Evolutionary conservation across 2,113 vertebrate species (phyloP), one percentile per base, ranked within the genome.

Genomic region (Megaceryle torquata): DNA sequence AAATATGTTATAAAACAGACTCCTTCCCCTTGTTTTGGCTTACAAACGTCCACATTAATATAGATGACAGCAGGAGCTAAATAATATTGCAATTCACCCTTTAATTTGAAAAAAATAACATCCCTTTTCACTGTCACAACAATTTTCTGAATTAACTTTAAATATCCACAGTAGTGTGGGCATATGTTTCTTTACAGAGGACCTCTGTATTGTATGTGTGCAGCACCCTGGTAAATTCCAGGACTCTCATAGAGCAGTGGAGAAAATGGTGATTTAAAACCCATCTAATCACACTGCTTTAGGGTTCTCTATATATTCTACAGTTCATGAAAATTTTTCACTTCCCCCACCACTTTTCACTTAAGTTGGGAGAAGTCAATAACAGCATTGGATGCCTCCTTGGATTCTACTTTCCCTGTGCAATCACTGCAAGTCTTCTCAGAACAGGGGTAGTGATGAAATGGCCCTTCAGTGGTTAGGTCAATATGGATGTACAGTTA

Each of bases 131-230:
- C 13, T 51, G 21, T 28, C 50, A 3, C 2, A 57, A 61, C 24
- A 24, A 15, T 67, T 86, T 89, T 75, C 25, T 56, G 10, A 46
- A 65, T 43, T 54, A 15, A 15, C 59, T 67, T 5, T 53, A 60
- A 69, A 31, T 7, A 13, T 17, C 16, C 25, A 2, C 0, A 1
- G 17, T 4, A 44, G 20, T 0, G 5, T 8, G 37, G 25, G 43
- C 51, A 10, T 17, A 9, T 11, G 37, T 81, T 86, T 85, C 35
- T 46, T 15, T 29, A 0, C 2, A 10, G 56, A 78, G 24, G 16
- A 41, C 22, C 33, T 35, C 33, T 37, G 54, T 24, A 22, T 3
- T 13, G 17, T 1, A 0, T n/a, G 33, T 16, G 17, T 31, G 35
- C 56, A 56, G 15, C 10, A 48, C 54, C 43, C 72, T 67, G 60